Conservation (phyloP, 2,113 vertebrate genomes). For the Casuarius casuarius region DNA sequence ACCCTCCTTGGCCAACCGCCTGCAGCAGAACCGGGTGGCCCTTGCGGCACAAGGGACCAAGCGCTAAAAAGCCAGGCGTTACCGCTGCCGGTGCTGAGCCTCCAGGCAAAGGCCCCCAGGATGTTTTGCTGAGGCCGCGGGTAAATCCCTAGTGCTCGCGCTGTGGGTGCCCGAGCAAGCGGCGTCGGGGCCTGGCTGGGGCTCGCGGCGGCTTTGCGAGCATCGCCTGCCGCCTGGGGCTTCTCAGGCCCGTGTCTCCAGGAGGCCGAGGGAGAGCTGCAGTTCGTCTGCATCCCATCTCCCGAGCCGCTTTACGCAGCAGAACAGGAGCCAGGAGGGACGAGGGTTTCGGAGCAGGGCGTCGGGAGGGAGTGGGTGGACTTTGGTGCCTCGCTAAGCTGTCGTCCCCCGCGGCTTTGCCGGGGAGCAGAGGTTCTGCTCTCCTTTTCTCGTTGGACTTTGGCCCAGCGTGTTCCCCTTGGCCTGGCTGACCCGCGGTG, state of each 20-base stretch:
- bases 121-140: background rate
- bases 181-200: no score
- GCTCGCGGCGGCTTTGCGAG: background rate
- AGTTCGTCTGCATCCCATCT: background rate
- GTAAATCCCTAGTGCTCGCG: background rate
- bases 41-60: background rate
- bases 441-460: slow-evolving; percentile 3
- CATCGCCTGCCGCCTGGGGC: background rate
- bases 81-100: background rate
- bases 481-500: background rate
- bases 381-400: background rate
- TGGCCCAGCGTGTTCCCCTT: background rate
- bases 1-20: background rate
- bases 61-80: background rate
- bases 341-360: background rate
- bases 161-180: background rate
- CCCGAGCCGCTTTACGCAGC: no score
- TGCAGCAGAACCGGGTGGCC: no score
- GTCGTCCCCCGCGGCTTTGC: background rate
- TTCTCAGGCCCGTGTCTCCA: background rate
- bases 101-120: no score
- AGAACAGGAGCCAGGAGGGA: background rate
- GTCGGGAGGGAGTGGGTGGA: background rate
- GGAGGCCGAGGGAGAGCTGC: background rate
- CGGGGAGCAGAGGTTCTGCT: background rate